phyloP scores from a whole-genome alignment of 2,797 vertebrate genomes.

The Sebastes itinus region DNA sequence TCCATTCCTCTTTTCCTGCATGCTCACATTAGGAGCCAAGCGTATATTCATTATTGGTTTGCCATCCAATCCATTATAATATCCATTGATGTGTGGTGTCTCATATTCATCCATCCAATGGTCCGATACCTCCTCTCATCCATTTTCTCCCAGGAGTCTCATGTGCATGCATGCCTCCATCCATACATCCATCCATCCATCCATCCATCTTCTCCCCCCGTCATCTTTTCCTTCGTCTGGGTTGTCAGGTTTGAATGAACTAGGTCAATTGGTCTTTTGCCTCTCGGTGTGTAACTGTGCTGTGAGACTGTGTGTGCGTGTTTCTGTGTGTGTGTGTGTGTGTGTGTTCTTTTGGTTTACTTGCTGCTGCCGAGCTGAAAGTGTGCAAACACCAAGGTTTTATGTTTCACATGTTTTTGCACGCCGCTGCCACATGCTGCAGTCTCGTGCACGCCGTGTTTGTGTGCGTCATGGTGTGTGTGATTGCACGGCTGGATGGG shows the following conservation, averaged over 20 bases:
- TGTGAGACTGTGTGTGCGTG: not conserved
- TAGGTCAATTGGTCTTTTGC: constrained; percentile 65
- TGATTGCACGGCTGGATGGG: constrained; percentile 40
- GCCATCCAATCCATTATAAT: not conserved
- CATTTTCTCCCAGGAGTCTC: too few relatives aligned
- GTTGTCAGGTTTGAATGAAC: constrained; percentile 55
- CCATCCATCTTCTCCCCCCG: not conserved
- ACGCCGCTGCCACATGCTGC: constrained; percentile 1
- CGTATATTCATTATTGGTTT: not conserved
- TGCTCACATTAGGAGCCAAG: not conserved
- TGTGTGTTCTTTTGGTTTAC: not conserved
- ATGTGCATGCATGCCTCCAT: not conserved
- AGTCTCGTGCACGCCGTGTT: constrained; percentile 5
- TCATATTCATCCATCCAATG: not conserved
- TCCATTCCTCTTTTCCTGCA: not conserved
- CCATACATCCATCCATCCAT: constrained; percentile 10
- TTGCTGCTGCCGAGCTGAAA: constrained; percentile 10
- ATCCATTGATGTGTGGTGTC: not conserved
- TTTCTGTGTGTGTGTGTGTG: not conserved
- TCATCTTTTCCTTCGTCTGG: constrained; percentile 25
- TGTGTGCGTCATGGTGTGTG: constrained; percentile 2
- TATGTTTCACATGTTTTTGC: constrained; percentile 11
- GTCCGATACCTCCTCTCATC: not conserved
- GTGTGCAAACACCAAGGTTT: constrained; percentile 7
- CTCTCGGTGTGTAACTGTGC: constrained; percentile 36